A percentile compares a stretch with the other conserved stretches of the same genome.
phyloP scores from a whole-genome alignment of 1,140 invertebrate genomes.

The Drosophila repleta region DNA sequence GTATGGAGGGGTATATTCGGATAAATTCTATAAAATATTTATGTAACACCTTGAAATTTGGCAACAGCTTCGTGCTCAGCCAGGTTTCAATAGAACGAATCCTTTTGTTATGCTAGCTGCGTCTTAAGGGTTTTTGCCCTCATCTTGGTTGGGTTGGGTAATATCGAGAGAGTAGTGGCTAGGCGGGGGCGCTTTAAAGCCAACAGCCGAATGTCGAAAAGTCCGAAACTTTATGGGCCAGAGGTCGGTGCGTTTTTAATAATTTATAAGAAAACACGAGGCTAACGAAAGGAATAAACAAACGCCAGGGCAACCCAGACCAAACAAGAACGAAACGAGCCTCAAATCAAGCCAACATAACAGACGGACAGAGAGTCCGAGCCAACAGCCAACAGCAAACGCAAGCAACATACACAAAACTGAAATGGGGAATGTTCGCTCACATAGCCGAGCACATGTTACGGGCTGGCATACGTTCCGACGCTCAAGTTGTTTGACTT shows the following conservation, averaged over 20 bases:
- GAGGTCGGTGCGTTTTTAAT: slow-evolving; percentile 61
- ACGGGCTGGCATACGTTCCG: neutral
- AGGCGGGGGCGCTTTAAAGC: slow-evolving; percentile 22
- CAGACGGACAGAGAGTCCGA: slow-evolving; percentile 23
- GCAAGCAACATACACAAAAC: slow-evolving; percentile 40
- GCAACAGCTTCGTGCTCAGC: slow-evolving; percentile 34
- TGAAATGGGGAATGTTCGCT: slow-evolving; percentile 33
- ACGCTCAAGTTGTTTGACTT: neutral
- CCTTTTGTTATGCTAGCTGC: slow-evolving; percentile 26
- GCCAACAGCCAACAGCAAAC: neutral
- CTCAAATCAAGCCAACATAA: slow-evolving; percentile 46
- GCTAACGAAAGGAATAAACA: slow-evolving; percentile 19
- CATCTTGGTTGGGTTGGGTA: neutral
- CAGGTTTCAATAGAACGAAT: slow-evolving; percentile 39
- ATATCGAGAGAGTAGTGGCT: neutral
- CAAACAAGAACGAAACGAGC: slow-evolving; percentile 14
- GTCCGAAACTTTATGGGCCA: slow-evolving; percentile 38
- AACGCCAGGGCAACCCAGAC: neutral
- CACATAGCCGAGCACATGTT: slow-evolving; percentile 37
- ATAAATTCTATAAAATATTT: slow-evolving; percentile 37
- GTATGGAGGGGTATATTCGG: neutral
- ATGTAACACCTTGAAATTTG: slow-evolving; percentile 20
- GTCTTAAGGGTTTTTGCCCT: neutral
- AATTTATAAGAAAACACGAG: slow-evolving; percentile 59
- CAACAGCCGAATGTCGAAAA: slow-evolving; percentile 3